Evolutionary conservation across 2,888 invertebrate genomes (phyloP).

Genomic region (Crioceris asparagi): DNA sequence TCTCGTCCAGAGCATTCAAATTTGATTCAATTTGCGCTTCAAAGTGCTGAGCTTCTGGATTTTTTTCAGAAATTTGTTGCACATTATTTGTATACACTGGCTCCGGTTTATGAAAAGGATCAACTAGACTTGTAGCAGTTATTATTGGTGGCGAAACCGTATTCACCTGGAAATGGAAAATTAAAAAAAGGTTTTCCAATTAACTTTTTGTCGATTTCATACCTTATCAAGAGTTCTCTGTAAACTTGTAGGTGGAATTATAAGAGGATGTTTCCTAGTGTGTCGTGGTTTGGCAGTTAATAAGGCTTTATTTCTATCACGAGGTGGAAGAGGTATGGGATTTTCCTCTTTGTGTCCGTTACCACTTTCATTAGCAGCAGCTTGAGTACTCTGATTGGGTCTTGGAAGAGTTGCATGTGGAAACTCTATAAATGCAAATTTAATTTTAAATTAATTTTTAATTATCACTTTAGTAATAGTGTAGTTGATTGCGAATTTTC

Average conservation of each 20-base stretch:
- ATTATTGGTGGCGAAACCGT: constrained; percentile 35
- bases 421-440: constrained; percentile 9
- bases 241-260: constrained; percentile 54
- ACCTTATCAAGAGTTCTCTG: constrained; percentile 52
- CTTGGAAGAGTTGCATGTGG: constrained; percentile 21
- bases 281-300: constrained; percentile 58
- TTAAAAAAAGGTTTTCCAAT: background rate
- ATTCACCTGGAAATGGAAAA: too few relatives aligned
- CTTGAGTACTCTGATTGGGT: constrained; percentile 17
- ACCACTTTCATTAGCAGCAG: constrained; percentile 14
- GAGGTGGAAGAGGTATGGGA: constrained; percentile 69
- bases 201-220: too few relatives aligned
- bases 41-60: constrained; percentile 40
- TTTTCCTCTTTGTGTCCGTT: constrained; percentile 38
- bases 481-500: too few relatives aligned
- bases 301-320: constrained; percentile 56
- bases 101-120: constrained; percentile 25
- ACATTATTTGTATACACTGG: constrained; percentile 30
- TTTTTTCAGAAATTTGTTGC: constrained; percentile 28
- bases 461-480: too few relatives aligned
- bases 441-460: too few relatives aligned
- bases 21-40: constrained; percentile 53
- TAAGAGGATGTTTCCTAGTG: constrained; percentile 70
- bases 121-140: constrained; percentile 15
- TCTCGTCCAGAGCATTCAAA: constrained; percentile 48